phyloP scores from a whole-genome alignment of 2,888 invertebrate species.

The Drosophila neutralis region DNA sequence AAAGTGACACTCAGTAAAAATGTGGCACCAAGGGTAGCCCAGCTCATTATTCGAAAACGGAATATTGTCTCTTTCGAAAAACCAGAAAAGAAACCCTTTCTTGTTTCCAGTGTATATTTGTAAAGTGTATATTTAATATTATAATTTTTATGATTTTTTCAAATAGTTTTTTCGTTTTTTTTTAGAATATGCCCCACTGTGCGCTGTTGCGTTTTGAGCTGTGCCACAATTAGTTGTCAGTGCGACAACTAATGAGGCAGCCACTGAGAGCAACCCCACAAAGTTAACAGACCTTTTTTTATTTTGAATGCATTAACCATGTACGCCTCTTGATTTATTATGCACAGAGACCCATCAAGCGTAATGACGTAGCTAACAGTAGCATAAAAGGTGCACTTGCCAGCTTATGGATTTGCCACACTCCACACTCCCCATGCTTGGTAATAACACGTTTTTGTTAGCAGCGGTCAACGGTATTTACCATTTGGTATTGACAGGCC shows the following conservation, averaged over 20 bases:
- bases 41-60: not conserved
- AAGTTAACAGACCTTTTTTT: conserved; percentile 33
- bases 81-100: not conserved
- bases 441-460: conserved; percentile 26
- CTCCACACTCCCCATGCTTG: not conserved
- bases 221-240: conserved; percentile 49
- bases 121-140: not conserved
- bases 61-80: not conserved
- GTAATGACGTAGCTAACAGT: conserved; percentile 40
- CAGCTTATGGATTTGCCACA: conserved; percentile 12
- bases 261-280: not conserved
- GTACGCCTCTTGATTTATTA: conserved; percentile 71
- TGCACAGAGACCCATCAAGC: conserved; percentile 52
- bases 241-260: conserved; percentile 58
- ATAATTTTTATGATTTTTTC: not conserved
- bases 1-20: not conserved
- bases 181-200: not conserved
- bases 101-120: too few species aligned
- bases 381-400: conserved; percentile 29
- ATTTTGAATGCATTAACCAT: conserved; percentile 63
- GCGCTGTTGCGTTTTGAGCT: conserved; percentile 16
- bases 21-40: not conserved
- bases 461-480: conserved; percentile 4
- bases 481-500: conserved; percentile 29
- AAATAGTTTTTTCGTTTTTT: not conserved